phyloP scores from a whole-genome alignment of 2,888 invertebrate genomes.

The Aspidiotus rigidus region DNA sequence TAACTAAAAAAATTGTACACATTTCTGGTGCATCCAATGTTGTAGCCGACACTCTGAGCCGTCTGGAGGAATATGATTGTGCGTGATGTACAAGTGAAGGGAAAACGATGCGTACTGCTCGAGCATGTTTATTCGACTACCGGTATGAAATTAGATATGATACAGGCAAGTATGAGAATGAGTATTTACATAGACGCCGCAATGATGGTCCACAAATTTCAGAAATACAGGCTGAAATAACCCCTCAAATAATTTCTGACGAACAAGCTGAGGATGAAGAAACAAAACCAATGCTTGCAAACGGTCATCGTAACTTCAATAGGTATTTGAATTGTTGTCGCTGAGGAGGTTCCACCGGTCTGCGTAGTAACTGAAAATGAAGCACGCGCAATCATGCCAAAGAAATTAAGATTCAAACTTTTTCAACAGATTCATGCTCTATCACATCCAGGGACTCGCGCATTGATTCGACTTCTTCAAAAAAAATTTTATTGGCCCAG shows the following conservation, averaged over 20 bases:
- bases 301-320: not conserved
- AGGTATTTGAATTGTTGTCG: not conserved
- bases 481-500: not conserved
- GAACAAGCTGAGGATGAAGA: not conserved
- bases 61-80: no score
- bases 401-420: not conserved
- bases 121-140: no score
- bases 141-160: no score
- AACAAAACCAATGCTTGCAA: not conserved
- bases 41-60: slow-evolving; percentile 1
- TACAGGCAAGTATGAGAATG: no score
- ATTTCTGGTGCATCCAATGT: not conserved
- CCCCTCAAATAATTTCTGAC: not conserved
- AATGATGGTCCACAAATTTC: not conserved
- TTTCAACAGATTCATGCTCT: slow-evolving; percentile 1
- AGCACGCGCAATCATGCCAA: not conserved
- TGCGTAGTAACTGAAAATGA: not conserved
- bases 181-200: no score
- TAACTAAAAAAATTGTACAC: not conserved
- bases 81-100: no score
- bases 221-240: not conserved
- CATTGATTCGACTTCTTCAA: not conserved
- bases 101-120: no score
- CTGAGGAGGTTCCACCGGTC: not conserved
- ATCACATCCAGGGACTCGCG: not conserved